Base-by-base conservation (phyloP, 2,113 vertebrate species). In the Chelonoidis abingdonii region DNA sequence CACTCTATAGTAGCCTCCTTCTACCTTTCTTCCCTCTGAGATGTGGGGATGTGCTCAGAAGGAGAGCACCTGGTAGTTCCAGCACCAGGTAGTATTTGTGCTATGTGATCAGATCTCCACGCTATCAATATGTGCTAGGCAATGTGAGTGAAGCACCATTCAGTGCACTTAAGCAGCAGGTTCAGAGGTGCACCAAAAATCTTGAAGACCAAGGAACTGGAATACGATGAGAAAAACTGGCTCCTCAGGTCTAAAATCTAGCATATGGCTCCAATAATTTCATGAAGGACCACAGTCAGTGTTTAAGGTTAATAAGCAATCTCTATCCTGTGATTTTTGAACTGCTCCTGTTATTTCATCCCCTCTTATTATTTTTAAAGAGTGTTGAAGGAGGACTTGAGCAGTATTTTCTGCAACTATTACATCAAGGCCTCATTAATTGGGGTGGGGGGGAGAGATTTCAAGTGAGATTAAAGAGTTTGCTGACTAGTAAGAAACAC, bases 31-130 rank as follows among this genome's bases (percentile, higher is more conserved):
- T 29, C 9, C 31, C 62, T 29, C 81, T 31, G 13, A 47, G 3
- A 1, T 11, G 31, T 79, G 83, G 35, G 4, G 17, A 0, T 3
- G 41, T 1, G 10, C 5, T 44, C 5, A 6, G 3, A 86, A 72
- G 27, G 49, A 87, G 49, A 44, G 8, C 1, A 35, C 0, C 49
- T 53, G 24, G 5, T n/a, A 65, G 0, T 6, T 1, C 0, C 29
- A 10, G 49, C 24, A 27, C 49, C 65, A 35, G 11, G 9, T 38
- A 78, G 41, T 29, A 16, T 38, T 38, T 38, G 19, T 80, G n/a
- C 29, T 80, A n/a, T 59, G 54, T 65, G n/a, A 1, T 22, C 56
- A 72, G 25, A 12, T 41, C 44, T 1, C 11, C 4, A 3, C 0
- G 19, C 53, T 59, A 44, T 24, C n/a, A 12, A 44, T 59, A 56